Percentiles rank a stretch among this genome's conserved stretches.
These are phyloP conservation scores for Drosophila grimshawi DNA, from an alignment of 1,140 invertebrate species.

Conservation along the genomic window DNA sequence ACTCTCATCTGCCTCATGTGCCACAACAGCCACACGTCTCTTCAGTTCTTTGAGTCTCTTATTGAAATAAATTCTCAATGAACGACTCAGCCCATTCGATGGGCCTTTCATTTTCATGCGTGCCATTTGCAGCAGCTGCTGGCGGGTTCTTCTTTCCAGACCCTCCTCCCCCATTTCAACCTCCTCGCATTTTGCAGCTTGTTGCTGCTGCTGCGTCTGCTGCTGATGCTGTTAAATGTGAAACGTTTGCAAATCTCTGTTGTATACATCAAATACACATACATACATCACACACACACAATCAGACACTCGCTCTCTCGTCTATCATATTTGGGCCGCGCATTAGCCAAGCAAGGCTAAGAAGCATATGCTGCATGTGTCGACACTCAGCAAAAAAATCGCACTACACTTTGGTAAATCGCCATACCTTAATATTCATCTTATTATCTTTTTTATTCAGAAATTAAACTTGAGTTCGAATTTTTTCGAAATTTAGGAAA, in stretches of 20 bases:
- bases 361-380: slow-evolving; percentile 65
- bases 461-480: too few relatives aligned
- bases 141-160: slow-evolving; percentile 19
- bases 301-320: slow-evolving; percentile 53
- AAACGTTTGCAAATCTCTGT: slow-evolving; percentile 80
- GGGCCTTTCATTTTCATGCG: slow-evolving; percentile 81
- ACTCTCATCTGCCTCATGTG: slow-evolving; percentile 38
- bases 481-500: too few relatives aligned
- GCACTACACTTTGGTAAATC: too few relatives aligned
- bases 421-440: too few relatives aligned
- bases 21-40: slow-evolving; percentile 16
- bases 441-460: too few relatives aligned
- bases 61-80: slow-evolving; percentile 82
- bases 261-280: slow-evolving; percentile 48
- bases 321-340: slow-evolving; percentile 80
- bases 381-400: too few relatives aligned
- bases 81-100: slow-evolving; percentile 75
- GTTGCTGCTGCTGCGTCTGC: slow-evolving; percentile 60
- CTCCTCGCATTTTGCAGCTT: slow-evolving; percentile 65
- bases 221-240: slow-evolving; percentile 58
- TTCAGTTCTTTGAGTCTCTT: slow-evolving; percentile 49
- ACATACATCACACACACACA: background rate
- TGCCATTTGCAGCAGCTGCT: slow-evolving; percentile 81
- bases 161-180: background rate
- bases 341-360: slow-evolving; percentile 79